Conservation (phyloP, 2,113 vertebrate species). For the Microtus montanus region DNA sequence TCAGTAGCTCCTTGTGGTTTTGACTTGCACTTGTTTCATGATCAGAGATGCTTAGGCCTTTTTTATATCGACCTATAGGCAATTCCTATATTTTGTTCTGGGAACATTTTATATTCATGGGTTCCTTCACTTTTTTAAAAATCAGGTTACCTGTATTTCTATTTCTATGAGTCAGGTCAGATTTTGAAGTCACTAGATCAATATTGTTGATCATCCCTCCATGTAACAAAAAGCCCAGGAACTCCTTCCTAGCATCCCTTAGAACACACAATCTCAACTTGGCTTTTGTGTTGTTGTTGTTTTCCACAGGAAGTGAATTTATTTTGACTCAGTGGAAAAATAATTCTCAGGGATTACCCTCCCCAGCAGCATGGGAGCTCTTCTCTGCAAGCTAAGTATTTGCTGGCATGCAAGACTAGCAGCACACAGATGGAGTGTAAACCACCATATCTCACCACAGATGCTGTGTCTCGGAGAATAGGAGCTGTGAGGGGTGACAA, state of each 20-base stretch:
- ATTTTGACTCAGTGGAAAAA: slow-evolving; percentile 32
- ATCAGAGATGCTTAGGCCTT: background rate
- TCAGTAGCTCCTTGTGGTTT: background rate
- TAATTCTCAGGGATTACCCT: background rate
- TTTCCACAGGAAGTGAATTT: background rate
- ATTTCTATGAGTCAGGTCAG: background rate
- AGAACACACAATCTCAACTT: background rate
- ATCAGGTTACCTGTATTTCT: background rate
- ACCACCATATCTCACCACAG: slow-evolving; percentile 41
- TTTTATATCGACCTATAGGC: background rate
- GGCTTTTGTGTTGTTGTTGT: background rate
- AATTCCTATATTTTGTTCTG: background rate
- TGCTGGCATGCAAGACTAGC: background rate
- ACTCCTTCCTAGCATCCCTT: slow-evolving; percentile 10
- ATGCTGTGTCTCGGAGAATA: slow-evolving; percentile 33
- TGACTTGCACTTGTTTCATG: background rate
- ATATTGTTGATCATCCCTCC: background rate
- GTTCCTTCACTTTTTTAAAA: background rate
- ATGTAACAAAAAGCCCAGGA: background rate
- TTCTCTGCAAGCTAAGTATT: background rate
- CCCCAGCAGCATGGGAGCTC: background rate
- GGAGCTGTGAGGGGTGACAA: slow-evolving; percentile 40
- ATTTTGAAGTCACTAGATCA: slow-evolving; percentile 33
- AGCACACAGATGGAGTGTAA: background rate
- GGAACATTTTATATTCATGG: background rate